phyloP scores from a whole-genome alignment of 2,888 invertebrate species.

The Hydroisotoma schaefferi region DNA sequence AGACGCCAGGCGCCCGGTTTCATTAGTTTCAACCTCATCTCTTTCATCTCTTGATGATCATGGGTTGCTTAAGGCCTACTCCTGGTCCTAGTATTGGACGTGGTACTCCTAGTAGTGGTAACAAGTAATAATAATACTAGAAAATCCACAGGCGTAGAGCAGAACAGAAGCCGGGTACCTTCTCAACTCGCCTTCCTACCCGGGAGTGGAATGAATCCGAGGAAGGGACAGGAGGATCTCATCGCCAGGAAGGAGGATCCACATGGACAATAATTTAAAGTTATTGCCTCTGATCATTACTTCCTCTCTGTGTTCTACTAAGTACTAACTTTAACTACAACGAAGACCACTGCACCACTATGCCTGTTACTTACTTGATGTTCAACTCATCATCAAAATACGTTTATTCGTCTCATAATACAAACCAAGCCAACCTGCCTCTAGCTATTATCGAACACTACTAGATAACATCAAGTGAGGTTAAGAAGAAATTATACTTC shows the following conservation, averaged over 20 bases:
- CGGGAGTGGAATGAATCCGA: background rate
- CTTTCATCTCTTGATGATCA: slow-evolving; percentile 19
- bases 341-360: too few species aligned
- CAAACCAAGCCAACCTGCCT: too few species aligned
- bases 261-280: slow-evolving; percentile 34
- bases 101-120: background rate
- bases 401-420: too few species aligned
- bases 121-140: background rate
- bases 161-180: background rate
- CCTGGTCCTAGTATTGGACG: background rate
- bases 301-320: background rate
- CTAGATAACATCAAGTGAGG: background rate
- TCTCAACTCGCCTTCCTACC: background rate
- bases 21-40: slow-evolving; percentile 43
- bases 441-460: background rate
- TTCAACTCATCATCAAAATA: background rate
- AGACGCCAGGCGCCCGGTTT: slow-evolving; percentile 36
- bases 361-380: too few species aligned
- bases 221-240: slow-evolving; percentile 26
- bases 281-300: slow-evolving; percentile 41
- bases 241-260: slow-evolving; percentile 28
- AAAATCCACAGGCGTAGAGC: background rate
- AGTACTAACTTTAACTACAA: too few species aligned
- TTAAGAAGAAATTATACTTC: slow-evolving; percentile 8
- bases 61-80: slow-evolving; percentile 12